Percentiles rank a stretch among this genome's conserved stretches.
phyloP scores from a whole-genome alignment of 2,113 vertebrate genomes.

The Casuarius casuarius region DNA sequence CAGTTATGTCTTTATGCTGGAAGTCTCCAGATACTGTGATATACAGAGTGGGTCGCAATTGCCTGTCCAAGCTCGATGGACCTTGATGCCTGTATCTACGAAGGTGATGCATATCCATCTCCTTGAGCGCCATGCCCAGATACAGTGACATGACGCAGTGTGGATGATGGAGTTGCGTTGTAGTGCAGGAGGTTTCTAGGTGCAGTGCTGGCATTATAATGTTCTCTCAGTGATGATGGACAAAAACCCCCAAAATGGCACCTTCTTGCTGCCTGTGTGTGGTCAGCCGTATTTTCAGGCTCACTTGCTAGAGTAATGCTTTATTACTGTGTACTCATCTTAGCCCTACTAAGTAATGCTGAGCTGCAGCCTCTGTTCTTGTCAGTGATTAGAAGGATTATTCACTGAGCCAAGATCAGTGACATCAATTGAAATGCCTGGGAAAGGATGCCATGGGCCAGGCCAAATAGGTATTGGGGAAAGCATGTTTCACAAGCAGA shows the following conservation, averaged over 20 bases:
- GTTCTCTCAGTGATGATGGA: neutral
- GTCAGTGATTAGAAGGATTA: constrained; percentile 50
- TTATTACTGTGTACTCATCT: neutral
- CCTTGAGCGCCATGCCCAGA: neutral
- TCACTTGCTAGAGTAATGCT: neutral
- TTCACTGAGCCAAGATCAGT: constrained; percentile 40
- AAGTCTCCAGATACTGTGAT: neutral
- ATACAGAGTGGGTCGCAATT: neutral
- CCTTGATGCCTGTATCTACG: neutral
- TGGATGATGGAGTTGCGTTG: neutral
- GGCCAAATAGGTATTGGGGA: neutral
- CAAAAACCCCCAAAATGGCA: neutral
- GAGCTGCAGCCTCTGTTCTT: constrained; percentile 28
- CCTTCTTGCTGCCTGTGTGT: neutral
- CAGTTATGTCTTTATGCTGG: neutral
- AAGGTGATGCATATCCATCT: neutral
- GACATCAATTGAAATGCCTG: constrained; percentile 38
- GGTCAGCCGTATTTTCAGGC: neutral
- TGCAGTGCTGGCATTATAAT: neutral
- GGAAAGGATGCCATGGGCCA: neutral
- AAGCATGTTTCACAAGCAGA: neutral
- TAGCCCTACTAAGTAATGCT: neutral
- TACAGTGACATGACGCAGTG: neutral
- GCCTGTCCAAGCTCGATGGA: neutral
- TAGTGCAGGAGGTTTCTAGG: neutral